Evolutionary conservation across 2,888 invertebrate species (phyloP).

Genomic region (Dasypolia templi): DNA sequence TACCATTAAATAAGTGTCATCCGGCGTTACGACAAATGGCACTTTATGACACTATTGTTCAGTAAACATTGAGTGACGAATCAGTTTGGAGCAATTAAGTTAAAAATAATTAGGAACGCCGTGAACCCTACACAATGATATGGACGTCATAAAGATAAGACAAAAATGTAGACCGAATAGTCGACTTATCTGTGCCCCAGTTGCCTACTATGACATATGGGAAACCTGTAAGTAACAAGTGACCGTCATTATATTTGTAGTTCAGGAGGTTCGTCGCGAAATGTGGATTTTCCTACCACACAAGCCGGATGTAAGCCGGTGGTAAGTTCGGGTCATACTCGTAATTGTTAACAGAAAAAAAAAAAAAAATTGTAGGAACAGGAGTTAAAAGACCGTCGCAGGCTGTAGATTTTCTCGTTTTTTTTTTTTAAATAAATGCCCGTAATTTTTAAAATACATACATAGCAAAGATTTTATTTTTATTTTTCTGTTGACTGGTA

Average conservation of each 20-base stretch:
- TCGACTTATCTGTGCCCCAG: conserved; percentile 14
- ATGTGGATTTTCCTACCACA: no score
- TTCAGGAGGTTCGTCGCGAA: no score
- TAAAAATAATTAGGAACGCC: conserved; percentile 33
- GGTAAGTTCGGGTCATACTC: no score
- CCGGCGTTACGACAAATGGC: conserved; percentile 54
- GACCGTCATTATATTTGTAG: not conserved
- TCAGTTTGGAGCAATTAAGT: conserved; percentile 53
- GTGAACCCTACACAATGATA: not conserved
- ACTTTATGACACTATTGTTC: conserved; percentile 62
- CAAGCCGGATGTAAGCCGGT: no score
- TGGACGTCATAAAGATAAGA: conserved; percentile 27
- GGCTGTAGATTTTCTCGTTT: no score
- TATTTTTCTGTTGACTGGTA: no score
- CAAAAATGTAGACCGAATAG: conserved; percentile 25
- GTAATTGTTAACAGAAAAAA: no score
- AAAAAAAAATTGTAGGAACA: no score
- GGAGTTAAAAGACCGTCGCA: no score
- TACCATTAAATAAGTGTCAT: conserved; percentile 47
- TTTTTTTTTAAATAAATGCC: no score
- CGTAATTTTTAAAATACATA: no score
- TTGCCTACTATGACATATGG: not conserved
- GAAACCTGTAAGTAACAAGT: not conserved
- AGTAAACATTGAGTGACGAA: conserved; percentile 53
- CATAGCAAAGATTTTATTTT: no score